Conservation (phyloP, 2,888 invertebrate genomes). For the Endotricha flammealis region DNA sequence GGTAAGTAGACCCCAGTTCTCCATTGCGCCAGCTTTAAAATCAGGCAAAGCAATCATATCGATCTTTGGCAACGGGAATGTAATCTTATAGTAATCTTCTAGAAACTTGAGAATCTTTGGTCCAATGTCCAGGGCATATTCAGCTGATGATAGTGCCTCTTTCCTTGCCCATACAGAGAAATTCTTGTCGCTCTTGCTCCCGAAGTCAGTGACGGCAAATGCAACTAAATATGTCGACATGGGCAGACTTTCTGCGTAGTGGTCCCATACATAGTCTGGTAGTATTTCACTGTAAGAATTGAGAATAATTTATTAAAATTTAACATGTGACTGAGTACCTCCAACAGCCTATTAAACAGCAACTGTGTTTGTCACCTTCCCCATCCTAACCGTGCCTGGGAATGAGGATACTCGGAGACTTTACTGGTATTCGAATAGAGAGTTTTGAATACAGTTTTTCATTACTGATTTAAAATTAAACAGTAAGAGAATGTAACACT, state of each 20-base stretch:
- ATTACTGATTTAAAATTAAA: too few relatives aligned
- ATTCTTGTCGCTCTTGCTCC: slow-evolving; percentile 72
- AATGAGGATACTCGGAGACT: too few relatives aligned
- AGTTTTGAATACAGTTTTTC: too few relatives aligned
- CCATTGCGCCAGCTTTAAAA: slow-evolving; percentile 94
- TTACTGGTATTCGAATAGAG: too few relatives aligned
- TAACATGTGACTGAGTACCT: too few relatives aligned
- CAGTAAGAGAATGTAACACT: too few relatives aligned
- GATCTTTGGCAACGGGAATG: slow-evolving; percentile 88
- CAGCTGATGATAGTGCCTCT: slow-evolving; percentile 83
- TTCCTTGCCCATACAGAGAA: slow-evolving; percentile 85
- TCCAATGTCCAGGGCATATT: slow-evolving; percentile 87
- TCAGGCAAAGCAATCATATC: slow-evolving; percentile 97
- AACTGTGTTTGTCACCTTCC: too few relatives aligned
- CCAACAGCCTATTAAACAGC: too few relatives aligned
- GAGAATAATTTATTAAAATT: too few relatives aligned
- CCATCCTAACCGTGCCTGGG: too few relatives aligned
- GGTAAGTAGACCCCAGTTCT: slow-evolving; percentile 90
- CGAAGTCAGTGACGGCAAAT: slow-evolving; percentile 89
- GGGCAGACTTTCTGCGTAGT: slow-evolving; percentile 85
- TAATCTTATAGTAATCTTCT: slow-evolving; percentile 85
- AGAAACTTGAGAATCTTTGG: slow-evolving; percentile 84
- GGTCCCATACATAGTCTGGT: slow-evolving; percentile 85
- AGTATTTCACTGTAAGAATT: slow-evolving; percentile 66
- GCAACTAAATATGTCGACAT: slow-evolving; percentile 96